Base-by-base conservation (phyloP, 2,888 invertebrate genomes). In the Anoncus sp. region DNA sequence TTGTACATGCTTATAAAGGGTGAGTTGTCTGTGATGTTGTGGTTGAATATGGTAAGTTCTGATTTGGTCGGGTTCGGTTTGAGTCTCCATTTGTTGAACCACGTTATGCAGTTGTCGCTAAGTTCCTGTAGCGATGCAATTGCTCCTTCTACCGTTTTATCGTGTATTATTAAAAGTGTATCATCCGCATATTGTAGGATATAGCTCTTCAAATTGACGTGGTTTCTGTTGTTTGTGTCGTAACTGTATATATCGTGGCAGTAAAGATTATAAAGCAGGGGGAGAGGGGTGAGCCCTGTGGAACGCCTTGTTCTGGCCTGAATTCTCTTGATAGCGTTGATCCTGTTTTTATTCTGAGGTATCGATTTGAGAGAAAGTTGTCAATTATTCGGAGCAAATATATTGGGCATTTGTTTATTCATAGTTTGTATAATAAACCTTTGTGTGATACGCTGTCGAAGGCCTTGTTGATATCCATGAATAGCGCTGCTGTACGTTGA, bases 101-200 rank as follows among this genome's bases (percentile, higher is more conserved):
- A 65, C 5, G 9, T 51, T 9, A 51, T 22, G 4, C 49, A 51
- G 4, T 51, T 38, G 9, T 65, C 2, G 87, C 86, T 62, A 85
- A 83, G 66, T 88, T 87, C 0, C 80, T 87, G 12, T 88, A 65
- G 85, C 62, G 47, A 3, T 2, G 12, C 22, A 18, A 65, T 38
- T 35, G 49, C n/a, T 20, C 6, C n/a, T 27, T 63, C 35, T 24
- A 63, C 7, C n/a, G 16, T 31, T 20, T 38, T 53, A 22, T 53
- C 20, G 22, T 66, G 66, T 10, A 53, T 38, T n/a, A 66, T 27
- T n/a, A 66, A 20, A 24, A 24, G 40, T 22, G 66, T 66, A 10
- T 66, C 66, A 18, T 66, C 66, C 12, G 66, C 66, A 24, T 38
- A 66, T 43, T 66, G 43, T 66, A 66, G 40, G 9, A 66, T 14